Conservation (phyloP, 2,797 vertebrate genomes). For the Acomys russatus region DNA sequence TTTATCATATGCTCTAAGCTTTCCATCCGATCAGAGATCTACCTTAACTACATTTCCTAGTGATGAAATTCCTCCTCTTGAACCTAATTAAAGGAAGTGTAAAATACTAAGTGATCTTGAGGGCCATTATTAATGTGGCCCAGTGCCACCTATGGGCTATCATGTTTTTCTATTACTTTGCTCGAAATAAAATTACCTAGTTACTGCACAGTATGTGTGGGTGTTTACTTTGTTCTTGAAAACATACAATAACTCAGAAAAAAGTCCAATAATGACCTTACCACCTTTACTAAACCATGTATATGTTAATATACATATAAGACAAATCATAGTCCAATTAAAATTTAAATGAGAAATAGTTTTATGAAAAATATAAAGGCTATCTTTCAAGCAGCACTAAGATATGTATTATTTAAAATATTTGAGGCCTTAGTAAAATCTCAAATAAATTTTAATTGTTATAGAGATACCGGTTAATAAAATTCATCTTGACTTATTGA, state of each 20-base stretch:
- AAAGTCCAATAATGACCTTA: too few species aligned
- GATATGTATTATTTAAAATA: conserved; percentile 33
- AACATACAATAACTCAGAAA: not conserved
- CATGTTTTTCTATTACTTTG: not conserved
- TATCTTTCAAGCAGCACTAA: not conserved
- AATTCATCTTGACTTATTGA: not conserved
- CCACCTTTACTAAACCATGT: not conserved
- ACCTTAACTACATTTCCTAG: not conserved
- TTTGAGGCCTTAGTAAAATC: not conserved
- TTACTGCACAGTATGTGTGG: not conserved
- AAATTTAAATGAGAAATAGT: not conserved
- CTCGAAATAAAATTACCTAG: not conserved
- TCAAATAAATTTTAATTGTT: not conserved
- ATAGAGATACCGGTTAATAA: not conserved
- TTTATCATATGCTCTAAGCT: accelerated
- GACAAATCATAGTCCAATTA: not conserved
- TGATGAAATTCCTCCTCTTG: not conserved
- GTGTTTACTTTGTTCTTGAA: not conserved
- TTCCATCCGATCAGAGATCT: not conserved
- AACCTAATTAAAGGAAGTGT: not conserved
- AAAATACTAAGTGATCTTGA: not conserved
- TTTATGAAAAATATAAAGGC: not conserved
- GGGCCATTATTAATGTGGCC: too few species aligned
- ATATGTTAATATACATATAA: not conserved
- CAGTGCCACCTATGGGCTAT: not conserved